Percentiles rank a stretch among this genome's conserved stretches.
phyloP scores from a whole-genome alignment of 2,888 invertebrate species.

The Ditula angustiorana region DNA sequence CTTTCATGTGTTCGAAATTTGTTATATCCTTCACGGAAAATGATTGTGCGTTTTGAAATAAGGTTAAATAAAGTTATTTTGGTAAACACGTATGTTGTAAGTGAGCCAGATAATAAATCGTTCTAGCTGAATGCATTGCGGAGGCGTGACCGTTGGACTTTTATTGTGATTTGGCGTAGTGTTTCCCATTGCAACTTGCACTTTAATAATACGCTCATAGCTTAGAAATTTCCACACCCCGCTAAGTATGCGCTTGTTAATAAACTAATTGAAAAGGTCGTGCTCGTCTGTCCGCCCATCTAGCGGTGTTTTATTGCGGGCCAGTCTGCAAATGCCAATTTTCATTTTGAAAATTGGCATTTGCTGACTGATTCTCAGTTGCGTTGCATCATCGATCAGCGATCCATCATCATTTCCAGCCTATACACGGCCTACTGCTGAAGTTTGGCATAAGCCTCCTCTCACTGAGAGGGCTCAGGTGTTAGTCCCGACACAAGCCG shows the following conservation, averaged over 20 bases:
- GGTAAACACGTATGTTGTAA: neutral
- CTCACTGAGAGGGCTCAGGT: too few species aligned
- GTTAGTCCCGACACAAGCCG: too few species aligned
- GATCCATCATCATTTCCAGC: too few species aligned
- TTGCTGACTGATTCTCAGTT: too few species aligned
- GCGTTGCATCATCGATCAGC: too few species aligned
- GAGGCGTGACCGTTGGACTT: constrained; percentile 22
- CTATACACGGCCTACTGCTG: too few species aligned
- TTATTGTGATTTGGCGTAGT: constrained; percentile 29
- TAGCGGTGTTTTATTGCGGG: too few species aligned
- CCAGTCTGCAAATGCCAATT: too few species aligned
- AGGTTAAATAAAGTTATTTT: constrained; percentile 1
- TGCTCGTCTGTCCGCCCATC: too few species aligned
- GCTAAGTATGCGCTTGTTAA: neutral
- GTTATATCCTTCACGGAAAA: constrained; percentile 15
- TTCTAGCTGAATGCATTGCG: constrained; percentile 24
- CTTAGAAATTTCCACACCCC: neutral
- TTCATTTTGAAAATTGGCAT: too few species aligned
- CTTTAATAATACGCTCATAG: constrained; percentile 3
- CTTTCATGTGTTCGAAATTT: constrained; percentile 20
- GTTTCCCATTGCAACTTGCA: constrained; percentile 18
- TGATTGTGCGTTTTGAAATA: constrained; percentile 4
- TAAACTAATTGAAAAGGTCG: neutral
- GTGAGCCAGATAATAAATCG: constrained; percentile 3
- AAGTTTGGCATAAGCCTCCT: too few species aligned